These are phyloP conservation scores for Acrocephalus kingi DNA, from an alignment of 2,113 vertebrate species.

Conservation along the genomic window DNA sequence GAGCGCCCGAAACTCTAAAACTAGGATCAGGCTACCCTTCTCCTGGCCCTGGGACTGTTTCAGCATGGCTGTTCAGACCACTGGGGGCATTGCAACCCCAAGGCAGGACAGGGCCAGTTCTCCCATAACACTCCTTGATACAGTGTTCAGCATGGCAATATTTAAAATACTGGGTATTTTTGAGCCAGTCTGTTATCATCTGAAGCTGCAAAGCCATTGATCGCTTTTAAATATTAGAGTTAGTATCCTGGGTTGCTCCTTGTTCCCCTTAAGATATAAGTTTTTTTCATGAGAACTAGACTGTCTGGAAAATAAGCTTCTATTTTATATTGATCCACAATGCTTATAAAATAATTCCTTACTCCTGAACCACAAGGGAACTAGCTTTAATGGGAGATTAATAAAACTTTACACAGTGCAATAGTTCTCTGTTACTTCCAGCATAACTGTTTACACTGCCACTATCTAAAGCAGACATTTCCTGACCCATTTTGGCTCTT, in stretches of 20 bases:
- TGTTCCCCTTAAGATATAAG: not conserved
- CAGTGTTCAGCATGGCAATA: not conserved
- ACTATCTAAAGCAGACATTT: conserved; percentile 58
- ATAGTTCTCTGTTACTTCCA: conserved; percentile 22
- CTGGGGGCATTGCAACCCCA: no score
- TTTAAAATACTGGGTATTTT: not conserved
- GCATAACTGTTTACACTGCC: conserved; percentile 29
- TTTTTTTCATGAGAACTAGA: conserved; percentile 14
- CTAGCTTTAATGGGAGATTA: conserved; percentile 46
- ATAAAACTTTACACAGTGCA: conserved; percentile 20
- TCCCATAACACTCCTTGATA: not conserved
- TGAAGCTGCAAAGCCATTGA: not conserved
- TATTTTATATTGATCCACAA: conserved; percentile 19
- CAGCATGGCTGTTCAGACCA: not conserved
- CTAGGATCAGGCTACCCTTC: not conserved
- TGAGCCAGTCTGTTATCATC: not conserved
- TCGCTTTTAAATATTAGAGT: not conserved
- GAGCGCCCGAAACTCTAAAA: not conserved
- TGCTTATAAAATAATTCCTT: conserved; percentile 30
- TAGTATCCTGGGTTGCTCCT: not conserved
- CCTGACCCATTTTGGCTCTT: conserved; percentile 40
- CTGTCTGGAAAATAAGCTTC: conserved; percentile 24
- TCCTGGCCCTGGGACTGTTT: not conserved
- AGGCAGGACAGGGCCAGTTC: not conserved
- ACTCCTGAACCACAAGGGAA: conserved; percentile 4